Evolutionary conservation across 2,888 invertebrate genomes (phyloP).

Genomic region (Autographa pulchrina): DNA sequence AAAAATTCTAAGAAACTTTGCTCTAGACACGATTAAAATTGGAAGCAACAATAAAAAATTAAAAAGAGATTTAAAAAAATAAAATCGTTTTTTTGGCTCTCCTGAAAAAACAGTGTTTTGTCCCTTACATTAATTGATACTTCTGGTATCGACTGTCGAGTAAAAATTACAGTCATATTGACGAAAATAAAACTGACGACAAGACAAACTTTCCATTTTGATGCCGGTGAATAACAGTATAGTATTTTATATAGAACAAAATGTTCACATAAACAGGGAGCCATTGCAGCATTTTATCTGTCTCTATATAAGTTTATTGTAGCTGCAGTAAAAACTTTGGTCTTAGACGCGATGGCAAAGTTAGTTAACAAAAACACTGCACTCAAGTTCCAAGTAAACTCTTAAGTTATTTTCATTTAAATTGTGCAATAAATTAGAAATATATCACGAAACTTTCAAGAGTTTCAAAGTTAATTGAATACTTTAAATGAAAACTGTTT

Average conservation of each 20-base stretch:
- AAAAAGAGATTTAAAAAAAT: too few species aligned
- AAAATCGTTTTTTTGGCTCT: too few species aligned
- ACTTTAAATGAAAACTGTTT: not conserved
- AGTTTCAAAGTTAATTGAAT: constrained; percentile 1
- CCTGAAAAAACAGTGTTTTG: too few species aligned
- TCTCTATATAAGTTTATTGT: constrained; percentile 14
- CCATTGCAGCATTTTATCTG: not conserved
- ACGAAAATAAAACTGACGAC: too few species aligned
- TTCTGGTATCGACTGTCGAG: too few species aligned
- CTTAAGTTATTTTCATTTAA: constrained; percentile 30
- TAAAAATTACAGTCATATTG: too few species aligned
- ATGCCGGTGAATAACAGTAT: too few species aligned
- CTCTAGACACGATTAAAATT: too few species aligned
- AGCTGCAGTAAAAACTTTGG: constrained; percentile 42
- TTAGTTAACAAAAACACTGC: constrained; percentile 46
- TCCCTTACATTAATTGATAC: too few species aligned
- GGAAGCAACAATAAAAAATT: too few species aligned
- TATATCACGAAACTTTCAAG: constrained; percentile 2
- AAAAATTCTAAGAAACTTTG: too few species aligned
- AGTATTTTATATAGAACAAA: not conserved
- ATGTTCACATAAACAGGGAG: not conserved
- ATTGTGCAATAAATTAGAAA: constrained; percentile 30
- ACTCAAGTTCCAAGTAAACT: constrained; percentile 30
- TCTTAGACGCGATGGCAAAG: constrained; percentile 40
- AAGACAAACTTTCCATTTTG: too few species aligned